Evolutionary conservation across 2,797 vertebrate species (phyloP).

Genomic region (Cuculus canorus): DNA sequence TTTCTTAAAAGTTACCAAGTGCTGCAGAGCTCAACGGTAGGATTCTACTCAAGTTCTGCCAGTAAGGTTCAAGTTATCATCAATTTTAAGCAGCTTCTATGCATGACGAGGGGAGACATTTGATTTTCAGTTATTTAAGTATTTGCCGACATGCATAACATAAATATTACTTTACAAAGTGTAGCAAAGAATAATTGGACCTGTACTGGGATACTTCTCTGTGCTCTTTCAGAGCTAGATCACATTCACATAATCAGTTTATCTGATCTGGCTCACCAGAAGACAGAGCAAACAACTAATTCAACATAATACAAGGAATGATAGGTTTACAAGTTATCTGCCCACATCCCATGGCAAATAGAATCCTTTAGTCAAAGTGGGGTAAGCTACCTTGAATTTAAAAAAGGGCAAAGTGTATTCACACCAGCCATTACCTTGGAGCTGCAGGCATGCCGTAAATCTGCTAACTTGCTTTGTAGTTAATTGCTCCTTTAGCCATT

Average conservation of each 20-base stretch:
- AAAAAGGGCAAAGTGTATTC: not conserved
- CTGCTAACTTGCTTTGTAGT: not conserved
- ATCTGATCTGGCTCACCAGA: not conserved
- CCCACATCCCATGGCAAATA: not conserved
- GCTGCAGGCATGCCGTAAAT: not conserved
- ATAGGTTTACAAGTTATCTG: conserved; percentile 10
- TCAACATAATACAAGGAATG: not conserved
- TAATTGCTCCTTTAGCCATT: not conserved
- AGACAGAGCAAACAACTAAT: not conserved
- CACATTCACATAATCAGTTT: not conserved
- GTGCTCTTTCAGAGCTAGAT: not conserved
- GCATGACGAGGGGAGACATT: not conserved
- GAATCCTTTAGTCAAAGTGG: not conserved
- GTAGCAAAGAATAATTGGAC: not conserved
- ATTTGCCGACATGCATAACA: not conserved
- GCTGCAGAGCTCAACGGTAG: not conserved
- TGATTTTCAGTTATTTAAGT: not conserved
- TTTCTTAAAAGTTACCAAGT: not conserved
- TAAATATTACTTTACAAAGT: not conserved
- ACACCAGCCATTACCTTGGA: not conserved
- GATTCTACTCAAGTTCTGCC: not conserved
- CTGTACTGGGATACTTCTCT: not conserved
- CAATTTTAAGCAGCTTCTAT: not conserved
- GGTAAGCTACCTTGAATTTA: not conserved
- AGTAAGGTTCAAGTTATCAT: not conserved